Conservation (phyloP, 2,888 invertebrate genomes). For the Glaucopsyche alexis region DNA sequence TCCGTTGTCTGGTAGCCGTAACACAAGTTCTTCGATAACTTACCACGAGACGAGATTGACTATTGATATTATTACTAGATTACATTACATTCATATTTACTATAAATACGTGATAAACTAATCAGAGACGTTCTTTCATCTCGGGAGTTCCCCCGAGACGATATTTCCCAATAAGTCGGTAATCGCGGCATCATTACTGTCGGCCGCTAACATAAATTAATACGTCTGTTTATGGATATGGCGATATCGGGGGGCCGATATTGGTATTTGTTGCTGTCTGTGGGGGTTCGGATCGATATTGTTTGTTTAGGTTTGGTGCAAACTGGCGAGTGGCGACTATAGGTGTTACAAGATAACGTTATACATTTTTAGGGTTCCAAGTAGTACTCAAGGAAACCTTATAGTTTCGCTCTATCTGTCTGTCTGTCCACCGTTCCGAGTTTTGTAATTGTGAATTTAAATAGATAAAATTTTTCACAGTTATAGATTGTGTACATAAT, state of each 20-base stretch:
- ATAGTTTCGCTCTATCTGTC: too few relatives aligned
- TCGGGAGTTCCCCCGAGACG: conserved; percentile 42
- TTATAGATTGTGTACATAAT: too few relatives aligned
- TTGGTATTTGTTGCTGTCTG: conserved; percentile 39
- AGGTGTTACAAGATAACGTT: background rate
- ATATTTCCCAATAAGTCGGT: conserved; percentile 75
- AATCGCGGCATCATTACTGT: conserved; percentile 75
- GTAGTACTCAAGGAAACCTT: too few relatives aligned
- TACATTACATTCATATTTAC: conserved; percentile 10
- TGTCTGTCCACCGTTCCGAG: too few relatives aligned
- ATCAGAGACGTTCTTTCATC: conserved; percentile 29
- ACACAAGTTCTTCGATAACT: too few relatives aligned
- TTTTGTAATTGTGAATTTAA: too few relatives aligned
- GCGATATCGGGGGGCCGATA: conserved; percentile 42
- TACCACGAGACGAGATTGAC: too few relatives aligned
- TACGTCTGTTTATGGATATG: conserved; percentile 43
- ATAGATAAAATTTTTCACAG: too few relatives aligned
- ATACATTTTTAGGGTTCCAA: too few relatives aligned
- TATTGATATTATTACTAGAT: background rate
- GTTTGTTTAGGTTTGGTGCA: background rate
- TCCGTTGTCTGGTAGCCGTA: too few relatives aligned
- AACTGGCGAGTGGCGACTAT: background rate
- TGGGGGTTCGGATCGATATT: conserved; percentile 6
- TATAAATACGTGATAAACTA: conserved; percentile 25
- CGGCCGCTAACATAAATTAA: conserved; percentile 73